Conservation (phyloP, 2,113 vertebrate genomes). For the Alaudala cheleensis region DNA sequence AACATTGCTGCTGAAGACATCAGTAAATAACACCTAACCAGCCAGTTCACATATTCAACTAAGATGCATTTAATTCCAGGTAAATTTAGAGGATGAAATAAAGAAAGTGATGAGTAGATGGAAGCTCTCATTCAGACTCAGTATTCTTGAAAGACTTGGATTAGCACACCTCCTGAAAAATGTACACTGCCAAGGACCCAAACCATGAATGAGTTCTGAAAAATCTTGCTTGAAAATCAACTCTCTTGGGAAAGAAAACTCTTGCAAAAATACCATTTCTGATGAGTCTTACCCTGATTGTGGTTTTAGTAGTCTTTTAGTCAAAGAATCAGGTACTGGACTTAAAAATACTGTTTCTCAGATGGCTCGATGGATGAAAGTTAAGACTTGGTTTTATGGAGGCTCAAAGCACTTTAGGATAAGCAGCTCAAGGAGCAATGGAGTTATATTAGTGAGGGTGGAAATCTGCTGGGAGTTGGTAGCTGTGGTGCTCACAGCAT, state of each 20-base stretch:
- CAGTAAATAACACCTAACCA: not conserved
- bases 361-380: accelerated
- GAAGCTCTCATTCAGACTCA: not conserved
- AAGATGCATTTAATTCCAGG: not conserved
- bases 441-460: accelerated
- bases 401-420: not conserved
- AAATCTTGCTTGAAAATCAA: not conserved
- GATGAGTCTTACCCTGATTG: not conserved
- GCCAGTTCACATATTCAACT: not conserved
- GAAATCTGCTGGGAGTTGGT: not conserved
- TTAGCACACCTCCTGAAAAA: not conserved
- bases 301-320: not conserved
- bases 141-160: not conserved
- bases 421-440: not conserved
- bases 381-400: not conserved
- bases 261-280: not conserved
- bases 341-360: not conserved
- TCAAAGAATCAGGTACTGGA: not conserved
- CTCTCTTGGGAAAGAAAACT: not conserved
- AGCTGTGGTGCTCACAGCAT: accelerated
- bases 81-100: not conserved
- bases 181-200: not conserved
- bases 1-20: not conserved
- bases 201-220: not conserved
- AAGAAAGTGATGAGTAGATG: not conserved